phyloP scores from a whole-genome alignment of 2,888 invertebrate genomes.

The Idaea aversata region DNA sequence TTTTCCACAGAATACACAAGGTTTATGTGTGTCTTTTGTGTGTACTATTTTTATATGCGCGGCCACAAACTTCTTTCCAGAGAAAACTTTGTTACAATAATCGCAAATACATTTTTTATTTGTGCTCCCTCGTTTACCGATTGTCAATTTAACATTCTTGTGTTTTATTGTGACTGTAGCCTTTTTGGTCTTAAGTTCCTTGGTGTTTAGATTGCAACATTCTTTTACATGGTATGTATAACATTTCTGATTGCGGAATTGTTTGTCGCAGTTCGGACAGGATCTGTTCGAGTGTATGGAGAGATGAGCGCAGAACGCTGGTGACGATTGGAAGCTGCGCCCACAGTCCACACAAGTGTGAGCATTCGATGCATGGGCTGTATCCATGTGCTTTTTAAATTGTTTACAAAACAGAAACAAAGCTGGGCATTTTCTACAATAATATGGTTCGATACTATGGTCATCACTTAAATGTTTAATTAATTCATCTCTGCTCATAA shows the following conservation, averaged over 20 bases:
- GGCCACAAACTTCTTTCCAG: conserved; percentile 57
- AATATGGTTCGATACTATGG: conserved; percentile 44
- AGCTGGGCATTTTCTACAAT: conserved; percentile 61
- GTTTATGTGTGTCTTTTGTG: conserved; percentile 59
- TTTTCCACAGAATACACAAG: conserved; percentile 64
- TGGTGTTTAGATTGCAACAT: conserved; percentile 55
- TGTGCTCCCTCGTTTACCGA: conserved; percentile 56
- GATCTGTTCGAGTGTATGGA: conserved; percentile 50
- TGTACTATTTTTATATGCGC: conserved; percentile 72
- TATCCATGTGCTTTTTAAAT: conserved; percentile 40
- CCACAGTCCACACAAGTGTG: conserved; percentile 65
- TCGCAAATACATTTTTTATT: conserved; percentile 60
- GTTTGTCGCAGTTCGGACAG: conserved; percentile 58
- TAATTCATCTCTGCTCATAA: conserved; percentile 54
- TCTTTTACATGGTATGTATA: conserved; percentile 57
- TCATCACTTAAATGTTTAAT: conserved; percentile 43
- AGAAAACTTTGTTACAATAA: conserved; percentile 62
- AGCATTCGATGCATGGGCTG: conserved; percentile 46
- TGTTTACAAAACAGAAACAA: conserved; percentile 40
- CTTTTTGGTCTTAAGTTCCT: conserved; percentile 42
- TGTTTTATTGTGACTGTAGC: conserved; percentile 49
- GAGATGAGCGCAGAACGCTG: conserved; percentile 55
- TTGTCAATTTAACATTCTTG: conserved; percentile 46
- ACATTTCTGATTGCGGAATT: conserved; percentile 61
- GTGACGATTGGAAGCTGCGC: conserved; percentile 45